Evolutionary conservation across 2,888 invertebrate species (phyloP).

Genomic region (Auanema freiburgensis): DNA sequence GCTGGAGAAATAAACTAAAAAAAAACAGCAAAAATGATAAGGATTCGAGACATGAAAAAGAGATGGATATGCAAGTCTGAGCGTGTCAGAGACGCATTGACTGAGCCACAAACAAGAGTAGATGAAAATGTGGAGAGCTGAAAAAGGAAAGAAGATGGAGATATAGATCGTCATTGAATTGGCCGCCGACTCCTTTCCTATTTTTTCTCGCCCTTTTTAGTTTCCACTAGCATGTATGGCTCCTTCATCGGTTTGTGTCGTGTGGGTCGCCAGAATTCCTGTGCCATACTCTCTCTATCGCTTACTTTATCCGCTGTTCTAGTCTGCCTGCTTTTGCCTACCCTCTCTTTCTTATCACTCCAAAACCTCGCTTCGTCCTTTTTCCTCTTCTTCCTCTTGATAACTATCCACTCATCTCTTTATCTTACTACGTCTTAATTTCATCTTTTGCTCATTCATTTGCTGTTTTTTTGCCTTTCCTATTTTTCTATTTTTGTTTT

Average conservation of each 20-base stretch:
- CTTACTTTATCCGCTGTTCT: constrained; percentile 24
- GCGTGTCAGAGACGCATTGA: not conserved
- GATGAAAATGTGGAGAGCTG: not conserved
- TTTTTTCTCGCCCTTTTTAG: constrained; percentile 17
- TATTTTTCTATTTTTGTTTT: too few species aligned
- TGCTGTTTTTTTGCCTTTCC: too few species aligned
- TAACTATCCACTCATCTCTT: constrained; percentile 8
- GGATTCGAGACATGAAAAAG: not conserved
- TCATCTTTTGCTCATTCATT: not conserved
- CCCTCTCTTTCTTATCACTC: too few species aligned
- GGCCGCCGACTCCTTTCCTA: constrained; percentile 15
- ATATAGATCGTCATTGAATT: not conserved
- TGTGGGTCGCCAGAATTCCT: too few species aligned
- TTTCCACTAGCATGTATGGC: too few species aligned
- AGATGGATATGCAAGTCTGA: not conserved
- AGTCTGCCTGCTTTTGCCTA: too few species aligned
- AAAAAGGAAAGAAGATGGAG: constrained; percentile 2
- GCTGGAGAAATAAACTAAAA: not conserved
- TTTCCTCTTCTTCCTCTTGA: constrained; percentile 10
- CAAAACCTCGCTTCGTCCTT: too few species aligned
- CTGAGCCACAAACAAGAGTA: too few species aligned
- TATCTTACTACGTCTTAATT: constrained; percentile 13
- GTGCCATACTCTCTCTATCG: constrained; percentile 22
- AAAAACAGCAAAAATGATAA: not conserved
- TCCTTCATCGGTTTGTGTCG: too few species aligned